Evolutionary conservation across 2,797 vertebrate genomes (phyloP).

Genomic region (Crocidura indochinensis): DNA sequence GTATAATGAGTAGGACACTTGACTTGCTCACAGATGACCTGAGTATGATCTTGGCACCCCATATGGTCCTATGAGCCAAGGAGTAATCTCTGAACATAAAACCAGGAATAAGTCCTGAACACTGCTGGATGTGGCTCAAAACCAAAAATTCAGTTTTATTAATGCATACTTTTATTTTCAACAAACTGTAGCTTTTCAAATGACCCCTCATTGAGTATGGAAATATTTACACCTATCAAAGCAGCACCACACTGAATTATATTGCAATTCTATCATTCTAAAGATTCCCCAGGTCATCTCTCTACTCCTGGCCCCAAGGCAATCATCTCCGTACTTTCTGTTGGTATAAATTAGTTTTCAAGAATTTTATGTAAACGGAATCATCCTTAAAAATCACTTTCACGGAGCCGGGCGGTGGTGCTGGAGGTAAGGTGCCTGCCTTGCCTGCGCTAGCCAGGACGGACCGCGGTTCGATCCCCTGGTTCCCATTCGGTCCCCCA

Average conservation of each 20-base stretch:
- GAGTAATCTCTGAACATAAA: too few species aligned
- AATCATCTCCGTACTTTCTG: not conserved
- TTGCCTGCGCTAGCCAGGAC: too few species aligned
- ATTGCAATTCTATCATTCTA: not conserved
- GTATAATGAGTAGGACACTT: too few species aligned
- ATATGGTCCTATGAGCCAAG: too few species aligned
- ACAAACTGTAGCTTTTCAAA: constrained; percentile 1
- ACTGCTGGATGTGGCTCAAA: too few species aligned
- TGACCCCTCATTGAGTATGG: not conserved
- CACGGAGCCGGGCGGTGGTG: too few species aligned
- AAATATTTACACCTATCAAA: constrained; percentile 17
- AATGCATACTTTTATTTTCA: constrained; percentile 21
- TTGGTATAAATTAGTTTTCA: not conserved
- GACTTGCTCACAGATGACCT: too few species aligned
- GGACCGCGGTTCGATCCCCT: too few species aligned
- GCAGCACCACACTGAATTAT: not conserved
- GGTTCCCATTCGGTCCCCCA: too few species aligned
- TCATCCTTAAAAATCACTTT: not conserved
- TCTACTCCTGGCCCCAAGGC: not conserved
- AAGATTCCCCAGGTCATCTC: not conserved
- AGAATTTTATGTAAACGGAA: constrained; percentile 21
- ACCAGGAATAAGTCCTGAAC: too few species aligned
- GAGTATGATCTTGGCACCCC: too few species aligned
- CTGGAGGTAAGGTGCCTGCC: too few species aligned
- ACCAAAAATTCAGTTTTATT: constrained; percentile 37